Evolutionary conservation across 2,797 vertebrate species (phyloP), one percentile per base, ranked within the genome.

Genomic region (Eidolon dupreanum): DNA sequence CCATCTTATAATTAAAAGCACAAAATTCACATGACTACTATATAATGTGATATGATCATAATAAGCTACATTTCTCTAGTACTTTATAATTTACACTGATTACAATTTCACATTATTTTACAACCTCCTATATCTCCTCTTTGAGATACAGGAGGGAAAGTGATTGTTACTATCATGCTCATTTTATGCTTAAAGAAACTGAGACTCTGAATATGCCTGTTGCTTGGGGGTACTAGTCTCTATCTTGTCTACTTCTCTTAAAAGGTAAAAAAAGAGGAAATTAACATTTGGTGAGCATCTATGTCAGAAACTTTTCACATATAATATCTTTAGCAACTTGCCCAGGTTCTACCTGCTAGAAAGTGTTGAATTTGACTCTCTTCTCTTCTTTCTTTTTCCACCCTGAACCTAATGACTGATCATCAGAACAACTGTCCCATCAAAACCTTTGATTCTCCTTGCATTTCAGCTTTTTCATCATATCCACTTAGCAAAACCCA

Each of bases 31-130:
- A 77, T 73, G 16, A 59, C 24, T 74, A 57, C 28, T 68, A 63
- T 41, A n/a, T 87, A 84, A 68, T 81, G 8, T 46, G 22, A 20
- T 77, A 0, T 68, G 81, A 36, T 81, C 12, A 13, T 6, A 85
- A 61, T 78, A 51, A 49, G 10, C 46, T 74, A 36, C 7, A 57
- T 65, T 84, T 95, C 71, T 68, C 22, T 74, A 79, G 53, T 75
- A 75, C 49, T 61, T 95, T n/a, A 38, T 4, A 75, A 51, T 78
- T 88, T 33, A 68, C 2, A 49, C 36, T 90, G 59, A 61, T 49
- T 78, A 66, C 3, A 86, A 59, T 82, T 78, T 92, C 53, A 77
- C n/a, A 61, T 53, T 59, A 49, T 92, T 92, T 87, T 90, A 93
- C 24, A 91, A 57, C 15, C 51, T 31, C 53, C 13, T 61, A 63